Base-by-base conservation (phyloP, 2,797 vertebrate genomes). In the Prunella strophiata region DNA sequence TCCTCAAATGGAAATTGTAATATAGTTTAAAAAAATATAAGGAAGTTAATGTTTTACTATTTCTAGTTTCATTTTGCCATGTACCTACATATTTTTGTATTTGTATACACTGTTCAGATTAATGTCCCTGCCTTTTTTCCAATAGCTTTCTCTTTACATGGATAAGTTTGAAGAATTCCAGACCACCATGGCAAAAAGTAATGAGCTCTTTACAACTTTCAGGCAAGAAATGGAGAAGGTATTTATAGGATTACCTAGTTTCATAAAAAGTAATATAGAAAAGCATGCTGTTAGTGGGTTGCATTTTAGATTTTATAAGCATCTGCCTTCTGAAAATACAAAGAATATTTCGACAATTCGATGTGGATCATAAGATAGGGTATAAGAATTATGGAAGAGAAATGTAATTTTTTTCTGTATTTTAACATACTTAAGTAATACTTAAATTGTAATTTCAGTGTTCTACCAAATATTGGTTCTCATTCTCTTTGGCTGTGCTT, bases 201-300 rank as follows among this genome's bases (percentile, higher is more conserved):
- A 99, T 47, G 99, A 99, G 94, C 98, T 99, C 93, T 99, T 99
- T 98, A 99, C 99, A 96, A 99, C 99, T 12, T 99, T 99, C 98
- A 98, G 99, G 95, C 99, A 99, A 94, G 99, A 99, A 97, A 99
- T 99, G 99, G 99, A 99, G 96, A 99, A 99, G 99, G 99, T 99
- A 96, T 88, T 96, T 96, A 43, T 7, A 51, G 72, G 29, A 62
- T 94, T 91, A 89, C 32, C 71, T 87, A 32, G 7, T 52, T 65
- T 70, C 7, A 76, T 71, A n/a, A 62, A 63, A 85, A 63, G 21
- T 59, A 32, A 40, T 38, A 21, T 7, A 38, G 61, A 68, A 62
- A 86, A 8, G 8, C 3, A 3, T 58, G 27, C 36, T 81, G 4
- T 72, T 75, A 81, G 47, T 42, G 16, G n/a, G 6, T 45, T 72